A percentile compares a stretch with the other conserved stretches of the same genome.
phyloP scores from a whole-genome alignment of 2,113 vertebrate genomes.

The Glareola pratincola region DNA sequence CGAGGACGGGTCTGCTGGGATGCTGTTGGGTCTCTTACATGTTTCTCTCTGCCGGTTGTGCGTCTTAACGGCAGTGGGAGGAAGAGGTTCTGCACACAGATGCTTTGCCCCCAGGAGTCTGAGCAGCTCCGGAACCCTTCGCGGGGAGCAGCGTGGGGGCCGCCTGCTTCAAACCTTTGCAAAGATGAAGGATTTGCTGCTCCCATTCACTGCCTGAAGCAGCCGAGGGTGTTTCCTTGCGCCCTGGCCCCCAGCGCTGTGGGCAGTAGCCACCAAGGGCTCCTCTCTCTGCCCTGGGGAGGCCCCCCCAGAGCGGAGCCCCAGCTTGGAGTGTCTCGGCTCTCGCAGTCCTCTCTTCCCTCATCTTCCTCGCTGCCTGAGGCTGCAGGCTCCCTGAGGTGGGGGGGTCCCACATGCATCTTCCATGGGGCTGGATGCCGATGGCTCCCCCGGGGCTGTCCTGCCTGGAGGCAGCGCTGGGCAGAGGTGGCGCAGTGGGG shows the following conservation, averaged over 20 bases:
- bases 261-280: background rate
- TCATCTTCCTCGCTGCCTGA: background rate
- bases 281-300: background rate
- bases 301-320: too few relatives aligned
- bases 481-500: background rate
- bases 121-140: background rate
- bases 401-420: background rate
- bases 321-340: rapidly evolving
- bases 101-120: background rate
- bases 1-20: rapidly evolving
- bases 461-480: background rate
- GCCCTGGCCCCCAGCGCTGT: background rate
- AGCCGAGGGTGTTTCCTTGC: background rate
- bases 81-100: background rate
- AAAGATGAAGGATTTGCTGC: background rate
- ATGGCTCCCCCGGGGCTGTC: background rate
- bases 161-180: background rate
- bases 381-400: background rate
- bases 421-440: background rate
- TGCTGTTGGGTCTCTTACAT: rapidly evolving
- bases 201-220: rapidly evolving
- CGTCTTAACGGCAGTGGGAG: rapidly evolving
- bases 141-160: background rate
- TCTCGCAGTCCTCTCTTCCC: background rate
- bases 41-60: background rate